phyloP scores from a whole-genome alignment of 1,140 invertebrate genomes.

The Doryteuthis pealeii region DNA sequence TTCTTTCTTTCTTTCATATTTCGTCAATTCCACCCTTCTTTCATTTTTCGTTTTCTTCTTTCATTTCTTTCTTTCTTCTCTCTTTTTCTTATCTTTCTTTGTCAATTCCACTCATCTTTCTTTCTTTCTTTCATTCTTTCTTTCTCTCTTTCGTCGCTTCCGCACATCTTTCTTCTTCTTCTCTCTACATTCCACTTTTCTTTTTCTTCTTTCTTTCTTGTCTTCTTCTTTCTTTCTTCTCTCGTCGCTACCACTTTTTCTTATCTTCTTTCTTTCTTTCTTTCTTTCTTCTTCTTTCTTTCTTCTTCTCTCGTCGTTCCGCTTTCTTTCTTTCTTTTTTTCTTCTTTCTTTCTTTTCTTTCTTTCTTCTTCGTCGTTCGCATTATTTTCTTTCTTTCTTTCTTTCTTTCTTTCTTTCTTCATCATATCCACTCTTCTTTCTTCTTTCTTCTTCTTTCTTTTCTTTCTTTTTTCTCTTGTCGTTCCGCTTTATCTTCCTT shows the following conservation, averaged over 20 bases:
- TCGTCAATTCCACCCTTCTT: not conserved
- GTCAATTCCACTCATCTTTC: not conserved
- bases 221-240: not conserved
- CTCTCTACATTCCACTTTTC: not conserved
- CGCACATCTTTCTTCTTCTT: not conserved
- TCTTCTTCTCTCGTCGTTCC: too few species aligned
- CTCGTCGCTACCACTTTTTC: not conserved
- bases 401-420: too few species aligned
- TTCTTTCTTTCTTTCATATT: not conserved
- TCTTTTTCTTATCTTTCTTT: not conserved
- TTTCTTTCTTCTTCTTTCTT: too few species aligned
- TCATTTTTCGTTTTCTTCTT: not conserved
- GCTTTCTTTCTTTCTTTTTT: too few species aligned
- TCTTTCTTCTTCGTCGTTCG: too few species aligned
- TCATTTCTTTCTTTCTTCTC: not conserved
- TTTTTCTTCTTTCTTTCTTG: not conserved
- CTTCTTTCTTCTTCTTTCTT: too few species aligned
- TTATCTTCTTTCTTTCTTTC: not conserved
- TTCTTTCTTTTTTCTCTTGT: too few species aligned
- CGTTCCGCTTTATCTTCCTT: not conserved
- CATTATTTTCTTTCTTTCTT: too few species aligned
- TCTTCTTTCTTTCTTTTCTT: too few species aligned
- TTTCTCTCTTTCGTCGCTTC: not conserved
- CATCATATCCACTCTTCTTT: too few species aligned
- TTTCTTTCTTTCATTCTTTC: not conserved